phyloP scores from a whole-genome alignment of 2,888 invertebrate genomes.

The Agonopterix subpropinquella region DNA sequence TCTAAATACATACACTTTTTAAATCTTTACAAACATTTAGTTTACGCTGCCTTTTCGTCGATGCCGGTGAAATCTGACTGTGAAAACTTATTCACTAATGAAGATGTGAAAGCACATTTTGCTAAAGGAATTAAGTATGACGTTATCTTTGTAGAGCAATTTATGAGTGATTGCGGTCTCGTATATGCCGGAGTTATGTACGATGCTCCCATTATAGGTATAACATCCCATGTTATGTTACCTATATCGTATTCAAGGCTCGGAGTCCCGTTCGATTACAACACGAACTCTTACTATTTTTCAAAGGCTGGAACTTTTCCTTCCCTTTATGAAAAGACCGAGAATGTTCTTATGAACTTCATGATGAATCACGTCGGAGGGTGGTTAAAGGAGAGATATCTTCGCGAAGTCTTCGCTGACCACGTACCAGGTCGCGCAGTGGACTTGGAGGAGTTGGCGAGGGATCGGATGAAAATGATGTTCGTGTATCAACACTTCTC shows the following conservation, averaged over 20 bases:
- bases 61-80: constrained; percentile 28
- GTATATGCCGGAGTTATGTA: constrained; percentile 46
- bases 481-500: constrained; percentile 78
- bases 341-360: constrained; percentile 29
- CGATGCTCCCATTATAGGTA: constrained; percentile 67
- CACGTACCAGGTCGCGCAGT: constrained; percentile 57
- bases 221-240: constrained; percentile 65
- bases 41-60: constrained; percentile 5
- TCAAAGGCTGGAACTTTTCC: constrained; percentile 42
- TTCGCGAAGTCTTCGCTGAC: constrained; percentile 44
- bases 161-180: constrained; percentile 59
- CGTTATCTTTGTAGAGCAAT: constrained; percentile 63
- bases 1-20: constrained; percentile 14
- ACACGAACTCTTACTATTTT: constrained; percentile 64
- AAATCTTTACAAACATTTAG: constrained; percentile 29
- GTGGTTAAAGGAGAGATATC: constrained; percentile 23
- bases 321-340: constrained; percentile 33
- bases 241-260: constrained; percentile 63
- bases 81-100: constrained; percentile 34
- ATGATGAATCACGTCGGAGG: constrained; percentile 23
- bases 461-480: constrained; percentile 65
- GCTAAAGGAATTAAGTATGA: constrained; percentile 42
- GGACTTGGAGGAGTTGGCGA: constrained; percentile 58
- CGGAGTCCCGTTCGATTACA: constrained; percentile 63
- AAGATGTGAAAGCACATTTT: constrained; percentile 30